Base-by-base conservation (phyloP, 2,888 invertebrate genomes). In the Odontocolon sp. region DNA sequence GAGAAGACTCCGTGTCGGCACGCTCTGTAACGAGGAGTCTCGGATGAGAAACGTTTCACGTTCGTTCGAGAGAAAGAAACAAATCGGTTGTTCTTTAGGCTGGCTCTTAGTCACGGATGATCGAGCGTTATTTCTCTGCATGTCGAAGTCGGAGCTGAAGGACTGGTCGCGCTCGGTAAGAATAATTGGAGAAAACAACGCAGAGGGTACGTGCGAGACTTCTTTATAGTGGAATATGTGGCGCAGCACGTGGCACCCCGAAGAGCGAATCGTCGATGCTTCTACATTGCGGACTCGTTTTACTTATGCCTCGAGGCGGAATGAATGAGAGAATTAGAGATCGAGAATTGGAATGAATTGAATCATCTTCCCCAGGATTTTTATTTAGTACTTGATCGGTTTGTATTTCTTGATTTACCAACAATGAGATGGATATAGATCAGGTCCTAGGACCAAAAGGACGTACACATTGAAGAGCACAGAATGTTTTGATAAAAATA, bases 11-110 rank as follows among this genome's bases (percentile, higher is more conserved):
- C 42, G 33, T 57, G 68, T 59, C 47, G 68, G 63, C 42, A 50
- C 45, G 56, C 70, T 80, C 71, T 77, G 64, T 14, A 66, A 54
- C 38, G 66, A 54, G 52, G n/a, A 40, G 40, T 52, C 31, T 14
- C 31, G 40, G 76, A 80, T 81, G 81, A 80, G 81, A 80, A 81
- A 80, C 73, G 66, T 59, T 77, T 70, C 38, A 57, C 74, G 79
- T 73, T 77, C 57, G 61, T 54, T 56, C 78, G 33, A 54, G 31
- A 16, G 54, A 75, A 71, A 77, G 75, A 77, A 79, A 79, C 77
- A 80, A 78, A 76, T 79, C 68, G 59, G 66, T 73, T 70, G 72
- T 69, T 76, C 66, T 57, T 61, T 50, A 28, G 52, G 57, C 14
- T 26, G 59, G 31, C 42, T 52, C 64, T 61, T 66, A 75, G 57